Conservation (phyloP, 1,140 invertebrate genomes). For the Aphaenogaster ashmeadi region DNA sequence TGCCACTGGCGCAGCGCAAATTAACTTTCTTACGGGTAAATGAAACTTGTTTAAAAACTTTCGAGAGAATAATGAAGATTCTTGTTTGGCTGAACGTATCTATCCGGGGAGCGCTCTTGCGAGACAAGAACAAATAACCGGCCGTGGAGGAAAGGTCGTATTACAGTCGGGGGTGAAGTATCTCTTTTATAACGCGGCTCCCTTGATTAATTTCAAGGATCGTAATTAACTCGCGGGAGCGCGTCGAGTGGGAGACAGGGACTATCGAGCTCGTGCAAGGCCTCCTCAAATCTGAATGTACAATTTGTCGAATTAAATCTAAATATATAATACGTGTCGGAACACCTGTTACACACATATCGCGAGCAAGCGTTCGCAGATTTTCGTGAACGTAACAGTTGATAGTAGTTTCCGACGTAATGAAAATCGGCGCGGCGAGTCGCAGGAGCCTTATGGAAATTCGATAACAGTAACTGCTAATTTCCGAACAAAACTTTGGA, state of each 20-base stretch:
- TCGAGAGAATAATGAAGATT: constrained; percentile 71
- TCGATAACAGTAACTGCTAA: constrained; percentile 58
- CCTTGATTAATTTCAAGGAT: constrained; percentile 74
- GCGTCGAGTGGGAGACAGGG: constrained; percentile 20
- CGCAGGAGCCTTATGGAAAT: constrained; percentile 47
- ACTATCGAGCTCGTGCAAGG: constrained; percentile 21
- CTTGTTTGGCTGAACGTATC: constrained; percentile 69
- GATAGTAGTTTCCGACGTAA: not conserved
- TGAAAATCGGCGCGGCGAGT: constrained; percentile 6
- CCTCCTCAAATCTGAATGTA: constrained; percentile 47
- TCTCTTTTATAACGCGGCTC: constrained; percentile 67
- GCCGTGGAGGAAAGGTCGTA: constrained; percentile 48
- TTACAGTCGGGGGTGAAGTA: constrained; percentile 57
- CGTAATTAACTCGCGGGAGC: constrained; percentile 69
- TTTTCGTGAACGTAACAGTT: not conserved
- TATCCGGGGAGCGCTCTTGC: constrained; percentile 45
- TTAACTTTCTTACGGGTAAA: constrained; percentile 70
- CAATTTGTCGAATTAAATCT: constrained; percentile 56
- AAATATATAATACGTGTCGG: constrained; percentile 46
- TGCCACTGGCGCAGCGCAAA: constrained; percentile 64
- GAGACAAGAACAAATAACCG: constrained; percentile 66
- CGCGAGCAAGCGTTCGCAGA: not conserved
- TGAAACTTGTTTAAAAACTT: constrained; percentile 73
- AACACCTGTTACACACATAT: constrained; percentile 44
- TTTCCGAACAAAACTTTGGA: constrained; percentile 55